Evolutionary conservation across 2,113 vertebrate genomes (phyloP), one percentile per base, ranked within the genome.

Genomic region (Panthera leo): DNA sequence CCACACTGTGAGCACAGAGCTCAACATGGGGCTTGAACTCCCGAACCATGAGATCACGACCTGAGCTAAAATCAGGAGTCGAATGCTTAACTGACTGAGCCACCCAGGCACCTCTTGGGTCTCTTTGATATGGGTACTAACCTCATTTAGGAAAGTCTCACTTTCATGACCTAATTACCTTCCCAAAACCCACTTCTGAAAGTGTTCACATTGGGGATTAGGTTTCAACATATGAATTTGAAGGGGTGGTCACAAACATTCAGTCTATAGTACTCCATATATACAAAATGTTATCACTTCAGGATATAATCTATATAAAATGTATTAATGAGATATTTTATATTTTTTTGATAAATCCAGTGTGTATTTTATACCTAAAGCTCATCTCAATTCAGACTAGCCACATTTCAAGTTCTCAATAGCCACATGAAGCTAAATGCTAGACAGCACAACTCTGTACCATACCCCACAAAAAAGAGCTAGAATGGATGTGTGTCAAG

Each of bases 231-330:
- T 34, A 85, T 23, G 29, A 76, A 67, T 68, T 73, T 89, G 42
- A 42, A 48, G 11, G n/a, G 36, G 58, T 10, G 4, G 7, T 29
- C 55, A 89, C 34, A 73, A 80, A 84, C 15, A 31, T 85, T 85
- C 12, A 10, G 12, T n/a, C 21, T 76, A n/a, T 45, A 31, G 29
- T 76, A 76, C 23, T 85, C 51, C 31, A 68, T n/a, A 65, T 89
- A 51, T 16, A 14, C 7, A 82, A 96, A 94, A 91, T 85, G 71
- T 19, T 8, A 79, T 71, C n/a, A 94, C 63, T 84, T 97, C 12
- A 67, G 19, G 21, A 61, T 48, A 55, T 45, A 73, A 83, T 70
- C n/a, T 39, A 70, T 48, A 85, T 51, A 45, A 92, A 85, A 48
- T 15, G 53, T 29, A 45, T 92, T 84, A 45, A 34, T 84, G 27